Conservation (phyloP, 2,888 invertebrate species). For the Megaustenia siamemsis region DNA sequence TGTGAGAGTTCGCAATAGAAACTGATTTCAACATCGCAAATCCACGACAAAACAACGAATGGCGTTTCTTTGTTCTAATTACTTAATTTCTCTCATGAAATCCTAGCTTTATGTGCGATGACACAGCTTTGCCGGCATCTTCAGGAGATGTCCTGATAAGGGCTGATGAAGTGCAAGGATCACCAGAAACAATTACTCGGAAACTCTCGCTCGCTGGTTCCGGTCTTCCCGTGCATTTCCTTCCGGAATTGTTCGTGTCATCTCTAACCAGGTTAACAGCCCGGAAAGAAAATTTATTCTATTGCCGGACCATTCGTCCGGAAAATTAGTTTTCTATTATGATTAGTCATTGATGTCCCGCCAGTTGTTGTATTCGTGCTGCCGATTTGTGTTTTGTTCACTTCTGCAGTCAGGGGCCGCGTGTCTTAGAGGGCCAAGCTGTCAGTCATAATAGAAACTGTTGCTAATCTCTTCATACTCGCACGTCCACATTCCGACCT, state of each 20-base stretch:
- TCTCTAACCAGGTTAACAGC: conserved; percentile 9
- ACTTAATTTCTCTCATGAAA: not conserved
- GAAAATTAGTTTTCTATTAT: conserved; percentile 43
- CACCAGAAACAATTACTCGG: conserved; percentile 20
- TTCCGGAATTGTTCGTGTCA: conserved; percentile 32
- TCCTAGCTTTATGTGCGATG: not conserved
- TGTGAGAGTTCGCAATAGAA: no score
- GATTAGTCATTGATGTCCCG: conserved; percentile 44
- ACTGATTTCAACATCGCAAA: no score
- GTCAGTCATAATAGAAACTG: not conserved
- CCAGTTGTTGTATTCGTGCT: conserved; percentile 16
- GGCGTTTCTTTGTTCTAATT: not conserved
- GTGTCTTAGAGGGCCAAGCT: not conserved
- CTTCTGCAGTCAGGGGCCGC: not conserved
- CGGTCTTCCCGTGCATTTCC: conserved; percentile 25
- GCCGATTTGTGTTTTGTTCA: not conserved
- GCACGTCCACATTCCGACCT: not conserved
- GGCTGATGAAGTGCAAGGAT: not conserved
- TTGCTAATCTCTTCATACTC: conserved; percentile 27
- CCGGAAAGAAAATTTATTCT: conserved; percentile 28
- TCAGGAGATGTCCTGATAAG: not conserved
- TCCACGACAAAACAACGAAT: not conserved
- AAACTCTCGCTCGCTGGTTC: not conserved
- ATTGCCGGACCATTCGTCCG: conserved; percentile 16
- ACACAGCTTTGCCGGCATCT: not conserved